Conservation (phyloP, 1,140 invertebrate genomes). For the Gryon sp. region DNA sequence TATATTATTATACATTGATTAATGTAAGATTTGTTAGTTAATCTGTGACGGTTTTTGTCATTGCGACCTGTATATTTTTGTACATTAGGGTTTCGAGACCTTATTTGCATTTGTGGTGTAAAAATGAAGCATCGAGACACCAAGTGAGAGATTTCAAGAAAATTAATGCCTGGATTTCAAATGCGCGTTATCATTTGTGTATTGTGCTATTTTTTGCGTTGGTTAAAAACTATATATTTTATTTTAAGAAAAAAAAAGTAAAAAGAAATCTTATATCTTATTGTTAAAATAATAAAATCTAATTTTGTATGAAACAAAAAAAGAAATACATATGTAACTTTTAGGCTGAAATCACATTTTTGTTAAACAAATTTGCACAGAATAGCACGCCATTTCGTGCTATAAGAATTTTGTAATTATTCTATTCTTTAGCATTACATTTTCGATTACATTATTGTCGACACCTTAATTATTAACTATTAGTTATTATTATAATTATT, state of each 20-base stretch:
- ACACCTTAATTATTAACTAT: conserved; percentile 71
- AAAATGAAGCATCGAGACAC: conserved; percentile 69
- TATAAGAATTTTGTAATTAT: conserved; percentile 69
- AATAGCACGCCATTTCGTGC: conserved; percentile 58
- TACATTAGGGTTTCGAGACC: conserved; percentile 72
- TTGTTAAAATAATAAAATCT: too few species aligned
- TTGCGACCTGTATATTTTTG: conserved; percentile 76
- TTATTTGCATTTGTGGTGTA: conserved; percentile 71
- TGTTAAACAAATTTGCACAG: conserved; percentile 24
- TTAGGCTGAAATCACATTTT: conserved; percentile 1
- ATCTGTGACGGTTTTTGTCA: conserved; percentile 48
- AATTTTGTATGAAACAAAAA: not conserved
- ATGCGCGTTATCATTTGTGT: conserved; percentile 37
- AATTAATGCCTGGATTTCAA: conserved; percentile 52
- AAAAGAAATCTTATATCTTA: not conserved
- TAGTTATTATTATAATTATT: conserved; percentile 71
- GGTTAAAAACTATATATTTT: not conserved
- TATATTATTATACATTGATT: conserved; percentile 50
- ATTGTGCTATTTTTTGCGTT: conserved; percentile 51
- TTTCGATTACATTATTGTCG: conserved; percentile 39
- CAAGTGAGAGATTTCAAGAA: conserved; percentile 70
- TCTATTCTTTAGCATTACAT: conserved; percentile 62
- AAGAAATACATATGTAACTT: not conserved
- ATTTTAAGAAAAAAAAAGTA: too few species aligned
- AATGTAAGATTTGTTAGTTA: conserved; percentile 56